phyloP scores from a whole-genome alignment of 1,140 invertebrate species.

The Colletes latitarsis region DNA sequence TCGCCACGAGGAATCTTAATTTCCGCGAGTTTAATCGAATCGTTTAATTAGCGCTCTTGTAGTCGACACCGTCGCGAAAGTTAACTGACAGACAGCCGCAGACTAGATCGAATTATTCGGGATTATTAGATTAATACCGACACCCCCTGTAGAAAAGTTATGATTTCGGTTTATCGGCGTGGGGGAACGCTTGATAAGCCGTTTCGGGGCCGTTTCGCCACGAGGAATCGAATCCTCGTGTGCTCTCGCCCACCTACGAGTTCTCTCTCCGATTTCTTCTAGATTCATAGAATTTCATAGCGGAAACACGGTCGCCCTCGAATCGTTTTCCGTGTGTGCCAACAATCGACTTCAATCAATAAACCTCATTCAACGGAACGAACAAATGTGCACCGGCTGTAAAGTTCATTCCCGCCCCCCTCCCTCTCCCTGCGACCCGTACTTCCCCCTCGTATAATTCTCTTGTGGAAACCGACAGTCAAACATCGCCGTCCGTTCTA shows the following conservation, averaged over 20 bases:
- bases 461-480: slow-evolving; percentile 48
- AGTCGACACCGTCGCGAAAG: slow-evolving; percentile 68
- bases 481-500: slow-evolving; percentile 30
- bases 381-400: slow-evolving; percentile 54
- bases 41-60: slow-evolving; percentile 77
- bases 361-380: slow-evolving; percentile 51
- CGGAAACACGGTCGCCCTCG: slow-evolving; percentile 7
- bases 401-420: slow-evolving; percentile 48
- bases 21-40: slow-evolving; percentile 75
- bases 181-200: neutral
- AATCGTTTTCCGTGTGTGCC: slow-evolving; percentile 28
- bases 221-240: slow-evolving; percentile 26
- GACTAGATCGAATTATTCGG: slow-evolving; percentile 74
- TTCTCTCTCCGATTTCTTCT: slow-evolving; percentile 20
- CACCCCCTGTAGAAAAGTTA: slow-evolving; percentile 59
- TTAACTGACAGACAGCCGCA: slow-evolving; percentile 73
- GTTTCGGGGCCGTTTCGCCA: slow-evolving; percentile 12
- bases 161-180: slow-evolving; percentile 60
- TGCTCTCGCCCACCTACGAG: neutral
- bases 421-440: neutral
- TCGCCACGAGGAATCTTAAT: slow-evolving; percentile 72
- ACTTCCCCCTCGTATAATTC: slow-evolving; percentile 18
- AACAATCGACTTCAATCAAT: slow-evolving; percentile 48
- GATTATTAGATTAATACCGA: slow-evolving; percentile 72
- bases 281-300: slow-evolving; percentile 45